Conservation (phyloP, 1,140 invertebrate genomes). For the Fopius arisanus region DNA sequence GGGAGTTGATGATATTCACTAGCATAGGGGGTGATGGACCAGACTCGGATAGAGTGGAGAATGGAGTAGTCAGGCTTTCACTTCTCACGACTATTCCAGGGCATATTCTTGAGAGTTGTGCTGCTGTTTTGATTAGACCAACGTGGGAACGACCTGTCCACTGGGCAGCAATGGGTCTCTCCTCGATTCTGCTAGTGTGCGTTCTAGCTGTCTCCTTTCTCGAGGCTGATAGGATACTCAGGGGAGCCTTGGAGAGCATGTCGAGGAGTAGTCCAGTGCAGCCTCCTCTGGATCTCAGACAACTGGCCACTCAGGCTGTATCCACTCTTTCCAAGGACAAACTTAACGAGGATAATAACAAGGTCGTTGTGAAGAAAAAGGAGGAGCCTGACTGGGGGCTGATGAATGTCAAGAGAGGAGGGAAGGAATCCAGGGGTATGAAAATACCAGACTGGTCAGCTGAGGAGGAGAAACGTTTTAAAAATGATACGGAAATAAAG, state of each 20-base stretch:
- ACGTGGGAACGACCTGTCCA: conserved; percentile 81
- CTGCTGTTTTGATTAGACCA: conserved; percentile 77
- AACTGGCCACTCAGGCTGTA: conserved; percentile 47
- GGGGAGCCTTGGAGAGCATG: conserved; percentile 63
- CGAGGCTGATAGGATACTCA: conserved; percentile 78
- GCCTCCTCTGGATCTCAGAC: conserved; percentile 70
- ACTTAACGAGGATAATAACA: conserved; percentile 33
- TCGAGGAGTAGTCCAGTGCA: conserved; percentile 64
- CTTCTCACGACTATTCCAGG: conserved; percentile 83
- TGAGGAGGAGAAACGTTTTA: conserved; percentile 54
- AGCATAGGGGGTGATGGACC: conserved; percentile 60
- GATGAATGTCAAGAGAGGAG: conserved; percentile 48
- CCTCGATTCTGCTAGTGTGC: conserved; percentile 72
- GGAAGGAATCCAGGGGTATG: conserved; percentile 46
- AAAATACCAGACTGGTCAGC: conserved; percentile 52
- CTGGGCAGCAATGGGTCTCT: conserved; percentile 71
- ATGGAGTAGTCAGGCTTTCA: conserved; percentile 57
- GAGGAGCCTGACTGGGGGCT: conserved; percentile 43
- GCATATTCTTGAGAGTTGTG: conserved; percentile 78
- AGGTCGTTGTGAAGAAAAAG: conserved; percentile 36
- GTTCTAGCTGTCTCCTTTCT: conserved; percentile 76
- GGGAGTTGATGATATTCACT: conserved; percentile 69
- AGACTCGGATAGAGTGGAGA: conserved; percentile 28
- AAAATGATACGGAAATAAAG: conserved; percentile 52
- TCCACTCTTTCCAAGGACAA: conserved; percentile 38